A percentile compares a stretch with the other conserved stretches of the same genome.
Conservation (phyloP, 92 coral and sea anemone genomes). For the Phenganax subtilis region DNA sequence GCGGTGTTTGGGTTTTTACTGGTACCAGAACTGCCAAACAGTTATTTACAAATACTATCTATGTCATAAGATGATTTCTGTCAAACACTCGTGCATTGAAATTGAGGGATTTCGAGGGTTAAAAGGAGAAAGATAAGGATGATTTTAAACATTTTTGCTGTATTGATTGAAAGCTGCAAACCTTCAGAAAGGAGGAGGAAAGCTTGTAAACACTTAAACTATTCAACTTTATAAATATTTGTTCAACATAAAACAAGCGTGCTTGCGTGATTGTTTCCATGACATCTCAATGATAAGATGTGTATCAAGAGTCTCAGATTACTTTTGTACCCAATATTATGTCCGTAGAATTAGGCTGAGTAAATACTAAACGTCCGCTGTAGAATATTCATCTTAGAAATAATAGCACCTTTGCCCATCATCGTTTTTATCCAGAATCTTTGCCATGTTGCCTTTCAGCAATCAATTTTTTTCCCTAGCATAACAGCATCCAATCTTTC, state of each 20-base stretch:
- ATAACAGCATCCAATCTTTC: conserved; percentile 27
- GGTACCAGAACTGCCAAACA: neutral
- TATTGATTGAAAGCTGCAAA: neutral
- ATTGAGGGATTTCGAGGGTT: no score
- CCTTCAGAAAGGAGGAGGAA: neutral
- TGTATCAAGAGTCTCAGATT: neutral
- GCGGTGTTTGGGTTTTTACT: neutral
- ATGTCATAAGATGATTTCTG: no score
- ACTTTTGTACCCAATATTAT: neutral
- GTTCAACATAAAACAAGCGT: neutral
- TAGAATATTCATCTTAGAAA: no score
- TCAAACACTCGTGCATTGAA: no score
- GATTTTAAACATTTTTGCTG: neutral
- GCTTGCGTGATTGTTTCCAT: neutral
- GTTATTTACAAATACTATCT: neutral
- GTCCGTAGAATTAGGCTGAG: neutral
- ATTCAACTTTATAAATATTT: neutral
- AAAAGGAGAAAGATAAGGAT: neutral
- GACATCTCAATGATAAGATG: neutral
- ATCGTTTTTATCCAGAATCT: neutral
- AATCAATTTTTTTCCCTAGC: conserved; percentile 14
- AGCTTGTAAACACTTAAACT: neutral
- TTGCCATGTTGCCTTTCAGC: neutral
- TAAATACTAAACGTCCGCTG: no score
- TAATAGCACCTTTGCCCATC: neutral